A percentile compares a stretch with the other conserved stretches of the same genome.
These are phyloP conservation scores for Aleiodes alternator DNA, from an alignment of 2,888 invertebrate species.

Conservation along the genomic window DNA sequence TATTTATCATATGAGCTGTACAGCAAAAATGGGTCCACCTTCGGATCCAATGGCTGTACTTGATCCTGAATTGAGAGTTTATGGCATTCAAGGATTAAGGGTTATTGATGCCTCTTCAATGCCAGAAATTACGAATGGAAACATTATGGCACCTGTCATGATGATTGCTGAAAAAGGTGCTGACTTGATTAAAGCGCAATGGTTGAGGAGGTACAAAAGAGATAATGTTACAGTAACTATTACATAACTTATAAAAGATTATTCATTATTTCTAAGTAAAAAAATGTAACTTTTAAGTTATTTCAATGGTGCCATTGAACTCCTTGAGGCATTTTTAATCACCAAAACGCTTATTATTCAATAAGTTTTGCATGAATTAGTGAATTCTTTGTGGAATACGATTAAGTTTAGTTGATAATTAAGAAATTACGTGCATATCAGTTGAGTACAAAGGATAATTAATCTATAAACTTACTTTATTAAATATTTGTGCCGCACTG, in stretches of 20 bases:
- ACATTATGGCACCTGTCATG: conserved; percentile 90
- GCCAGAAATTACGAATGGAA: conserved; percentile 91
- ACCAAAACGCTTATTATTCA: conserved; percentile 8
- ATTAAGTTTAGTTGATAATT: background rate
- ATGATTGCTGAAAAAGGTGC: conserved; percentile 93
- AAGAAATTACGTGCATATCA: background rate
- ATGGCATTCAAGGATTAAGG: conserved; percentile 86
- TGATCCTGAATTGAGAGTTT: conserved; percentile 85
- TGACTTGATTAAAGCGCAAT: conserved; percentile 86
- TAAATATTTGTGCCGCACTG: background rate
- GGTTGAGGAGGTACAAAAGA: conserved; percentile 75
- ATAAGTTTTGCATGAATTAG: background rate
- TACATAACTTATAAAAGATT: background rate
- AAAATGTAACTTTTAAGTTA: background rate
- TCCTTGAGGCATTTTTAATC: background rate
- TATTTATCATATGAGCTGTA: conserved; percentile 90
- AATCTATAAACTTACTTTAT: background rate
- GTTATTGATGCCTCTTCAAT: conserved; percentile 93
- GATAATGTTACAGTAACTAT: conserved; percentile 46
- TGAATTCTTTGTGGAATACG: background rate
- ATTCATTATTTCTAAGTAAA: background rate
- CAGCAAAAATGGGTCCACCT: conserved; percentile 89
- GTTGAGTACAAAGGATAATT: background rate
- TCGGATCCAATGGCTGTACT: conserved; percentile 88
- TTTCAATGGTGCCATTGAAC: conserved; percentile 7